Base-by-base conservation (phyloP, 2,888 invertebrate species). In the Limnephilus marmoratus region DNA sequence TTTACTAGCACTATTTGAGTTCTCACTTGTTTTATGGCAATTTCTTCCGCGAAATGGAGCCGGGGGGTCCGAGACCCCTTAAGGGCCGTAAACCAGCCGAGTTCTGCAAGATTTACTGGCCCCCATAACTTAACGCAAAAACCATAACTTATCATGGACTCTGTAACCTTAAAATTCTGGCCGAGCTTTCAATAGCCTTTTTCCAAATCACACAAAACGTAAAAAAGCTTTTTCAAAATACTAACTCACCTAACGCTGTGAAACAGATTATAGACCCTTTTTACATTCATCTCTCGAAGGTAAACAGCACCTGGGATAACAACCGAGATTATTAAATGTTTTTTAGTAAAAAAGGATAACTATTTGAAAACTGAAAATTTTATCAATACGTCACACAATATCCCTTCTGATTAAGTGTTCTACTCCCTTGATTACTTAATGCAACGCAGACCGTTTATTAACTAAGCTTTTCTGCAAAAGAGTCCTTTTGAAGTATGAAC, bases 31-130 rank as follows among this genome's bases (percentile, higher is more conserved):
- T 93, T 93, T 93, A 93, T 90, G 91, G 85, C 45, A 9, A 81
- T 85, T 87, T 85, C 91, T 93, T 91, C 91, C 83, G 81, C 81
- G 90, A 93, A 93, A 90, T 81, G 90, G 87, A 82, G 37, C 91
- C 85, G 88, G 91, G 92, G 91, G 93, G 91, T 86, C 90, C 87
- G 29, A 81, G 31, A 41, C 80, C 49, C 85, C 91, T 31, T 31
- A 29, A 68, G 85, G 29, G 85, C 85, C 91, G 90, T 91, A 91
- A 91, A 91, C 90, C 80, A 41, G 91, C 85, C 89, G 81, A 89
- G 91, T 83, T 80, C 86, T 81, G 85, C 82, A 91, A 93, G 93
- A 93, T 93, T 93, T 93, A 93, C 93, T 85, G 91, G 91, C 82
- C 83, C 89, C 87, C 41, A 91, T 88, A 82, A 91, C 83, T 91